A percentile compares a stretch with the other conserved stretches of the same genome.
Conservation (phyloP, 2,113 vertebrate genomes). For the Oreochromis niloticus region DNA sequence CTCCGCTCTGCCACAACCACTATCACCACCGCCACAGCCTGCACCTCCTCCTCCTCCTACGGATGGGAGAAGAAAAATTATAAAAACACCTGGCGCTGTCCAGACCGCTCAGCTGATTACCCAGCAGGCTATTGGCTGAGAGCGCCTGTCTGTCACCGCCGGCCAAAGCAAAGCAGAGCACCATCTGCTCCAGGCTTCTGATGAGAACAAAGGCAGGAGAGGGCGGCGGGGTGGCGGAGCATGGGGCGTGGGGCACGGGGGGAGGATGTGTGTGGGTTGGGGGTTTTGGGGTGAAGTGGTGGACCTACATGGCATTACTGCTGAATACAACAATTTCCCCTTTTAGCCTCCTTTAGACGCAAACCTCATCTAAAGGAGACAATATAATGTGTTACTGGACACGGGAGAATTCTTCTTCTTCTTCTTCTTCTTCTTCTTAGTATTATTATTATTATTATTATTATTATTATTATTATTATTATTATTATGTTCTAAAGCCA, state of each 20-base stretch:
- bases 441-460: neutral
- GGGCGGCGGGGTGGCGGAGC: conserved; percentile 49
- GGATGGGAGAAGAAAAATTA: conserved; percentile 38
- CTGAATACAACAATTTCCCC: neutral
- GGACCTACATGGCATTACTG: neutral
- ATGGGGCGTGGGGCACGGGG: neutral
- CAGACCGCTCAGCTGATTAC: conserved; percentile 83
- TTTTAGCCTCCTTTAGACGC: neutral
- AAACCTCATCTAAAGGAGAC: neutral
- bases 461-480: neutral
- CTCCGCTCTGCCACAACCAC: conserved; percentile 38
- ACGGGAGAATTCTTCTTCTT: neutral
- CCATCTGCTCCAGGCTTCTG: conserved; percentile 77
- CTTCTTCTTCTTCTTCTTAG: too few relatives aligned
- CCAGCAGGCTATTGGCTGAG: conserved; percentile 75
- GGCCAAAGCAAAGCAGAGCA: conserved; percentile 65
- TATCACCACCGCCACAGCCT: conserved; percentile 26
- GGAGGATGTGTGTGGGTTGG: neutral
- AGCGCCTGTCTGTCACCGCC: conserved; percentile 53
- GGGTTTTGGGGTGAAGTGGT: neutral
- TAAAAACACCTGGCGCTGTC: conserved; percentile 83
- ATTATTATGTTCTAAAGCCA: neutral
- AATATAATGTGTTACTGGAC: neutral
- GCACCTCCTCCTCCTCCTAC: conserved; percentile 56
- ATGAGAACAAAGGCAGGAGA: conserved; percentile 73